Evolutionary conservation across 2,888 invertebrate genomes (phyloP).

Genomic region (Cephus runcator): DNA sequence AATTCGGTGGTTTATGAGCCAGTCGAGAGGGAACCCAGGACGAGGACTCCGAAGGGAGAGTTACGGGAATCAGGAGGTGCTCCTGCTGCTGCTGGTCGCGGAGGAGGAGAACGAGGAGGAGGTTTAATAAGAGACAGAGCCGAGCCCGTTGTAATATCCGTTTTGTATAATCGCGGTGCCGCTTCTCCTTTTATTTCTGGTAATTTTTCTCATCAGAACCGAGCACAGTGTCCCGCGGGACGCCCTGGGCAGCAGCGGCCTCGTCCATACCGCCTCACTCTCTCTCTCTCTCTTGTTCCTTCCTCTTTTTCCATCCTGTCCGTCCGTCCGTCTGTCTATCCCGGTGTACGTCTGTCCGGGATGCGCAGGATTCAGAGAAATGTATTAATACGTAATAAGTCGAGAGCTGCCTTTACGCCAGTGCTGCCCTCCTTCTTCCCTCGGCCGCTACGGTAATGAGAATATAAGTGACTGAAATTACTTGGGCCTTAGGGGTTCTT

Average conservation of each 20-base stretch:
- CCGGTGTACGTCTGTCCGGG: constrained; percentile 36
- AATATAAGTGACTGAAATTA: constrained; percentile 25
- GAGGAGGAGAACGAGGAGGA: constrained; percentile 22
- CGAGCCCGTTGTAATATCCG: constrained; percentile 47
- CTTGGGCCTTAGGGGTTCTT: constrained; percentile 8
- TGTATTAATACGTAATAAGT: constrained; percentile 60
- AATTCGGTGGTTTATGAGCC: constrained; percentile 24
- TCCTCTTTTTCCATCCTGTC: constrained; percentile 24
- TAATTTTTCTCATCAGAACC: constrained; percentile 56
- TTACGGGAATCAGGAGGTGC: background rate
- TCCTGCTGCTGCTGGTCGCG: background rate
- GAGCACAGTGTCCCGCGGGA: constrained; percentile 49
- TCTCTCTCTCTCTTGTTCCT: constrained; percentile 24
- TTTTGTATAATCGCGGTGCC: constrained; percentile 52
- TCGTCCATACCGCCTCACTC: constrained; percentile 19
- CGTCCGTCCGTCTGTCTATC: constrained; percentile 29
- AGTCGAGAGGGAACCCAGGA: constrained; percentile 5
- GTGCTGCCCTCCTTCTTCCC: constrained; percentile 19
- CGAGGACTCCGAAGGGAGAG: constrained; percentile 32
- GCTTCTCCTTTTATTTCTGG: constrained; percentile 50
- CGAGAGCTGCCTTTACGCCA: constrained; percentile 40
- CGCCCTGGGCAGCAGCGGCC: constrained; percentile 48
- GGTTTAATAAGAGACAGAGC: constrained; percentile 46
- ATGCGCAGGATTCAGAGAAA: constrained; percentile 54
- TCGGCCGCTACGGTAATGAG: constrained; percentile 20